Percentiles rank a stretch among this genome's conserved stretches.
These are phyloP conservation scores for Cantharis nigra DNA, from an alignment of 2,888 invertebrate species.

Conservation along the genomic window DNA sequence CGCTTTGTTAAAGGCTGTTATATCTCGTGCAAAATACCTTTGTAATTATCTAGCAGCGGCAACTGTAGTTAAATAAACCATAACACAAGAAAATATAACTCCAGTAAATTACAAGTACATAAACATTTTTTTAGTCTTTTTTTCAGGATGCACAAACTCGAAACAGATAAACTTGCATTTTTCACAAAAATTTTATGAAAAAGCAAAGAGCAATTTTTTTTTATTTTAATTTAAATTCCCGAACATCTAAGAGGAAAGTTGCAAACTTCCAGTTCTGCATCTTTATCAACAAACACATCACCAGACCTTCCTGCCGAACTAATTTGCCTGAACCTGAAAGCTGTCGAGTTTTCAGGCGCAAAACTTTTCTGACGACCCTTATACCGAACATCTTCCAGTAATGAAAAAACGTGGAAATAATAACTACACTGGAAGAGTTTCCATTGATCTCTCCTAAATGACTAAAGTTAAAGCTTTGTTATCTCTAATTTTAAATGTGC, in stretches of 20 bases:
- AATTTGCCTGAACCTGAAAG: neutral
- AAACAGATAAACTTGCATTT: neutral
- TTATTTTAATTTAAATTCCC: neutral
- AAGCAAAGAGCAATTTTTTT: neutral
- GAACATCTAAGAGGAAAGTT: neutral
- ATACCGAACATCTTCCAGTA: neutral
- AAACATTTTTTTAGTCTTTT: neutral
- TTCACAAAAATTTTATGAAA: neutral
- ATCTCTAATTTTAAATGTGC: neutral
- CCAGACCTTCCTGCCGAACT: neutral
- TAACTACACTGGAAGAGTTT: neutral
- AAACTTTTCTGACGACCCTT: neutral
- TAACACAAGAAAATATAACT: conserved; percentile 2
- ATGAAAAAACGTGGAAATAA: neutral
- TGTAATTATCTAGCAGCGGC: conserved; percentile 8
- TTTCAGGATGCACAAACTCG: neutral
- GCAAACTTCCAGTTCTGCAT: neutral
- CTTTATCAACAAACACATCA: neutral
- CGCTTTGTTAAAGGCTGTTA: conserved; percentile 13
- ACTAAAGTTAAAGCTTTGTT: neutral
- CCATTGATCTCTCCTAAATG: neutral
- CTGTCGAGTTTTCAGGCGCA: neutral
- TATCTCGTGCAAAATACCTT: conserved; percentile 9
- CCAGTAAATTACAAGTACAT: conserved; percentile 2
- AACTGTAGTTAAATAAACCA: conserved; percentile 7